phyloP scores from a whole-genome alignment of 2,797 vertebrate species.

The Limnodromus scolopaceus region DNA sequence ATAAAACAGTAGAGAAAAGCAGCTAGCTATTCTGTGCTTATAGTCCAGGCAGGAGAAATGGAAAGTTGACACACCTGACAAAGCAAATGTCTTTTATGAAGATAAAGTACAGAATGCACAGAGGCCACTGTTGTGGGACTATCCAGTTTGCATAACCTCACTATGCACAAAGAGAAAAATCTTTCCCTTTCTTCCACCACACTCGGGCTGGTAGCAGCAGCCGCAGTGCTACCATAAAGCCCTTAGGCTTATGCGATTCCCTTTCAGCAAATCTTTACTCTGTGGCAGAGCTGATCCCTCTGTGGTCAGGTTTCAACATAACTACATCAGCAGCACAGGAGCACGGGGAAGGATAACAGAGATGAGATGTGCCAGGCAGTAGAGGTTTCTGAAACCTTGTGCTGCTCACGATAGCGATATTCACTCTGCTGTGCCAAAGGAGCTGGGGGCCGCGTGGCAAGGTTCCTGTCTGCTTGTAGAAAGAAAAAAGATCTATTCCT shows the following conservation, averaged over 20 bases:
- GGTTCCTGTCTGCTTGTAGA: rapidly evolving
- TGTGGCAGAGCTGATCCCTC: neutral
- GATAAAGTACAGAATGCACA: neutral
- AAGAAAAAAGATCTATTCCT: neutral
- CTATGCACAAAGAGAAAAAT: neutral
- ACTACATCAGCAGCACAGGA: neutral
- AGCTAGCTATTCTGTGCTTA: neutral
- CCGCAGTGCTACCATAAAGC: neutral
- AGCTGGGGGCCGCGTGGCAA: neutral
- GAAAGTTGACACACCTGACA: neutral
- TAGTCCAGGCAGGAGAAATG: neutral
- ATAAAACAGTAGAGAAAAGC: neutral
- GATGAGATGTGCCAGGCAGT: neutral
- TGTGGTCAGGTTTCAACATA: neutral
- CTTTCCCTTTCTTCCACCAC: neutral
- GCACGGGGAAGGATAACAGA: neutral
- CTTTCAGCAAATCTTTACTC: neutral
- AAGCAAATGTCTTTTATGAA: neutral
- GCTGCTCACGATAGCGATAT: rapidly evolving
- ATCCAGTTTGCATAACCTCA: neutral
- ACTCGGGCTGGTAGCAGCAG: neutral
- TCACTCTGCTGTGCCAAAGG: neutral
- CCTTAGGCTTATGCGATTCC: neutral
- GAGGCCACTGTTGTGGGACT: no score
- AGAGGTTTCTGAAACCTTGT: neutral